Evolutionary conservation across 2,113 vertebrate species (phyloP), one percentile per base, ranked within the genome.

Genomic region (Cryptotis parvus): DNA sequence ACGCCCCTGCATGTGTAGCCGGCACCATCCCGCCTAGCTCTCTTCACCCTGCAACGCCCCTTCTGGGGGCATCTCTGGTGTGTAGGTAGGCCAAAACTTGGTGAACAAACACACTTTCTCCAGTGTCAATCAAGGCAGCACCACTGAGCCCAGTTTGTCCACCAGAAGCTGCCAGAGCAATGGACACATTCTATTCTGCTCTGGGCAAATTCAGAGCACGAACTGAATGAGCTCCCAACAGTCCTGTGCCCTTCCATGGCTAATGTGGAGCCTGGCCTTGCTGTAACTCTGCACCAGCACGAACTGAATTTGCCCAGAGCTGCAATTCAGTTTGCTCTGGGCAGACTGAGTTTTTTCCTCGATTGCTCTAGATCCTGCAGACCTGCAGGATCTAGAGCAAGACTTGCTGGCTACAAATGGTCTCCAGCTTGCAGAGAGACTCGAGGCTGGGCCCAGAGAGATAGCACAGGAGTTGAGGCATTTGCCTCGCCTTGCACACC

Each of bases 1-100:
- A 74, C 81, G 24, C 89, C 16, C 35, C n/a, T n/a, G n/a, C n/a
- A n/a, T n/a, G n/a, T n/a, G n/a, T n/a, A n/a, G n/a, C 8, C 8
- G 29, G 33, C 29, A 2, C 11, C 35, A 33, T 11, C 69, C 4
- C 58, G 65, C 37, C 68, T 18, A 55, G 7, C 55, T 61, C 72
- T 29, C 69, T 37, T 27, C 7, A 4, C 31, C 27, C 24, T 0
- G 0, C 4, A 31, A 66, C 9, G 3, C 41, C 3, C 0, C 37
- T 29, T 4, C 31, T 45, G 73, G 37, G 77, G 45, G 33, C 55
- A 58, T 20, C 29, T 45, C 11, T 10, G 12, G 20, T 14, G 26
- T 1, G 41, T 10, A n/a, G n/a, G 16, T 3, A n/a, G 9, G 29
- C 45, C 73, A 74, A 5, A 79, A 39, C 20, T 66, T 43, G 45